Base-by-base conservation (phyloP, 2,797 vertebrate genomes). In the Gadopsis bispinosus region DNA sequence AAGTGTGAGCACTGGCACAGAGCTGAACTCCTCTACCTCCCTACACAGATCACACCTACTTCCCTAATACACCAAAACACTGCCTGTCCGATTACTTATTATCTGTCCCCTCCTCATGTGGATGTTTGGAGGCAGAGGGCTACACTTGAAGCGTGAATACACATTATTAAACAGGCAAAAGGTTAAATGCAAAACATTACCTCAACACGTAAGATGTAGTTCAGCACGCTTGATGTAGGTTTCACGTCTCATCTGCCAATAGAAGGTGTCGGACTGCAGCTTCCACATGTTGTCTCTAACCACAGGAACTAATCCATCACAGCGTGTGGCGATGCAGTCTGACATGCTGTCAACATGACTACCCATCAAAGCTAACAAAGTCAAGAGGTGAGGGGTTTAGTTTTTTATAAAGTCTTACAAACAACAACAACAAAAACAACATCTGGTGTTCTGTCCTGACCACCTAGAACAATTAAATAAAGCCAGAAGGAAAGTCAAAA, bases 251-350 rank as follows among this genome's bases (percentile, higher is more conserved):
- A 66, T 86, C 83, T 86, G 74, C 61, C 75, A 83, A 61, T 70
- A 64, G 75, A 74, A 78, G 71, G 73, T 83, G 79, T 76, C 55
- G 47, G 70, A 65, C 71, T 62, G 72, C 63, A 82, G 64, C 75
- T 74, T 84, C 59, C 59, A 64, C 81, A 64, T 65, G 83, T 80
- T 37, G 80, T 77, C 79, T 80, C 67, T 54, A 69, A 84, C 83
- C 81, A 79, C 89, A 90, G 89, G 88, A 89, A 86, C 80, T 75
- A 85, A 89, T 90, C 90, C 79, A 81, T 92, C 92, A 84, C 72
- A 50, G 75, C 77, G 77, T 62, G 79, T 39, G 59, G 77, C 83
- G 86, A 88, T 89, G 73, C 75, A 73, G 74, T 53, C 80, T 88
- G 92, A 93, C 89, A 79, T 72, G 80, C 78, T 88, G 89, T 89